Evolutionary conservation across 1,140 invertebrate genomes (phyloP), one percentile per base, ranked within the genome.

Genomic region (Leptinotarsa lineolata): DNA sequence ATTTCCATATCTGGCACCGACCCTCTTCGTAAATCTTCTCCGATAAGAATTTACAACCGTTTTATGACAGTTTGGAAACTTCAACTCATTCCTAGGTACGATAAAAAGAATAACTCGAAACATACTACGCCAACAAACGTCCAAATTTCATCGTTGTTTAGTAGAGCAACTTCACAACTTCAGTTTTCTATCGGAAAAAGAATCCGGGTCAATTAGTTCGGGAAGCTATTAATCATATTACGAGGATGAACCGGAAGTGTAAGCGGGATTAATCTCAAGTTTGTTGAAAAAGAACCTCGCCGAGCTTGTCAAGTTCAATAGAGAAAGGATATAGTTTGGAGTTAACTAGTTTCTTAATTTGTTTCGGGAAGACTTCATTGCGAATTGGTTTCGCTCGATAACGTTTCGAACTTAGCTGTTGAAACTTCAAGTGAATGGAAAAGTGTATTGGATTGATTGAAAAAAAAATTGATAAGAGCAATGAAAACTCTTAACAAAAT

Each of bases 141-240:
- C 15, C n/a, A 18, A 54, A 54, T 16, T 54, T 54, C 48, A 54
- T 54, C 6, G 48, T 54, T 54, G 48, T 54, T 54, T 8, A 54
- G 48, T 54, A 3, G 12, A 16, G 15, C 48, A 54, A 54, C n/a
- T 54, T 54, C n/a, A 54, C n/a, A 54, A 8, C n/a, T 54, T 54
- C 48, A 16, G 48, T 54, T 54, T 18, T 54, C 48, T 54, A 54
- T 54, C n/a, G n/a, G 48, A 54, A 39, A 30, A 39, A 39, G 30
- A 39, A 39, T 39, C 30, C 30, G 30, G 30, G 30, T 39, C 30
- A 39, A 69, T 69, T 69, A 59, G 68, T 59, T 59, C 54, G 16
- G 21, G 22, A 30, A 39, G 68, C 68, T 39, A 69, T 69, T 69
- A 69, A 69, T 69, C 68, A 69, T 69, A 46, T 59, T 59, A 69